Base-by-base conservation (phyloP, 2,888 invertebrate species). In the Nysson spinosus region DNA sequence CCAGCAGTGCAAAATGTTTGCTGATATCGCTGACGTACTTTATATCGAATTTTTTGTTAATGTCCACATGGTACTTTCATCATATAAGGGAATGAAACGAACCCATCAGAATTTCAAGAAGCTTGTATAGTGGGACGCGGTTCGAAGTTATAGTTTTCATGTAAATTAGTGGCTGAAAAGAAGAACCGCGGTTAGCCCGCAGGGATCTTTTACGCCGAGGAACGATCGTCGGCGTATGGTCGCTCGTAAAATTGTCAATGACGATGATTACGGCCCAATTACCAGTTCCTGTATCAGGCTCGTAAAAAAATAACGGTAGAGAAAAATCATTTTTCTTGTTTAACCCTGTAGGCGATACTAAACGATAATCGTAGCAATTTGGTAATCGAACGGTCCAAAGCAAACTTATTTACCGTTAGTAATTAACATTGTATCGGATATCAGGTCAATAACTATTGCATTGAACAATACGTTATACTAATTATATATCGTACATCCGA, bases 201-300 rank as follows among this genome's bases (percentile, higher is more conserved):
- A 50, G 63, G 58, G 49, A 40, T 69, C 61, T 69, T 72, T 72
- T 73, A 60, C 62, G 69, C 69, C 49, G 67, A 35, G 72, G 46
- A 72, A 65, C 62, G 66, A 57, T 46, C 66, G 56, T 57, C 63
- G 61, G 54, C 56, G 64, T 61, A 61, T 61, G 61, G 52, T 37
- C 60, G 63, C 56, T 73, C 73, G 69, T 73, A 72, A 73, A 73
- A 73, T 72, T 73, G 72, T 73, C 73, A 73, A 73, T 73, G 72
- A 69, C 64, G 72, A 73, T 72, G 73, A 73, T 73, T 72, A 73
- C 60, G 55, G 57, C 43, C 58, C 73, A 61, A 73, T 73, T 73
- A 72, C 73, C 66, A 57, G 69, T 57, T 58, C 60, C 22, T 62
- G 57, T 72, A 55, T 69, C 69, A 52, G 44, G 39, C 43, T 9